These are phyloP conservation scores for Corynorhinus townsendii DNA, from an alignment of 2,113 vertebrate species.

Conservation along the genomic window DNA sequence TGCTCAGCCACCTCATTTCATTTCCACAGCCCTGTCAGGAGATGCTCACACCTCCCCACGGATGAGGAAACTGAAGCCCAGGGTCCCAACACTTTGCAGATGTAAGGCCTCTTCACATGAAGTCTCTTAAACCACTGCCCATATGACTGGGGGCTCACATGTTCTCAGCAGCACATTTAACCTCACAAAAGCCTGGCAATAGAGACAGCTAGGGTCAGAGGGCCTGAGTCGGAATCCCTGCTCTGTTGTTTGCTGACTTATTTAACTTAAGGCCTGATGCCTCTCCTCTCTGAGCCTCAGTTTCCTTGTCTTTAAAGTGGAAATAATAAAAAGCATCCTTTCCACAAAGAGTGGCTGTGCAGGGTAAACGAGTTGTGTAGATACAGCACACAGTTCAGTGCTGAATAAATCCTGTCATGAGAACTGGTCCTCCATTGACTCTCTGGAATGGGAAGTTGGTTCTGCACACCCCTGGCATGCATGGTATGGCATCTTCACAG, in stretches of 20 bases:
- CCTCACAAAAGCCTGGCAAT: neutral
- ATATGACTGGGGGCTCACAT: accelerated
- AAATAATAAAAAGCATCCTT: neutral
- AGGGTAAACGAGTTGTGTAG: neutral
- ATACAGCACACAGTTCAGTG: neutral
- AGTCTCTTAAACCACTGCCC: neutral
- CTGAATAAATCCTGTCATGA: neutral
- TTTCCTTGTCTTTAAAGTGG: neutral
- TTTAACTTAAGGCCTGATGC: neutral
- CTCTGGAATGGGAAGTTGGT: neutral
- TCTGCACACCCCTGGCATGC: neutral
- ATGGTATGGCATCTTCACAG: neutral
- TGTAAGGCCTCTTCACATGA: neutral
- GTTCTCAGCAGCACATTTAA: neutral
- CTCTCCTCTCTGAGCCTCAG: neutral
- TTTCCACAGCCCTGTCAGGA: neutral
- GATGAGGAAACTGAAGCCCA: neutral
- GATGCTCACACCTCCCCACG: neutral
- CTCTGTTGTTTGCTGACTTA: neutral
- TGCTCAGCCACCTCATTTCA: neutral
- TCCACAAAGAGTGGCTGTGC: neutral
- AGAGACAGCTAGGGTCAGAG: neutral
- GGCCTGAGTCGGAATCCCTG: neutral
- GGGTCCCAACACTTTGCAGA: neutral
- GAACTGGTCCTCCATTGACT: neutral